phyloP scores from a whole-genome alignment of 2,797 vertebrate species.

The Taenioides sp. region DNA sequence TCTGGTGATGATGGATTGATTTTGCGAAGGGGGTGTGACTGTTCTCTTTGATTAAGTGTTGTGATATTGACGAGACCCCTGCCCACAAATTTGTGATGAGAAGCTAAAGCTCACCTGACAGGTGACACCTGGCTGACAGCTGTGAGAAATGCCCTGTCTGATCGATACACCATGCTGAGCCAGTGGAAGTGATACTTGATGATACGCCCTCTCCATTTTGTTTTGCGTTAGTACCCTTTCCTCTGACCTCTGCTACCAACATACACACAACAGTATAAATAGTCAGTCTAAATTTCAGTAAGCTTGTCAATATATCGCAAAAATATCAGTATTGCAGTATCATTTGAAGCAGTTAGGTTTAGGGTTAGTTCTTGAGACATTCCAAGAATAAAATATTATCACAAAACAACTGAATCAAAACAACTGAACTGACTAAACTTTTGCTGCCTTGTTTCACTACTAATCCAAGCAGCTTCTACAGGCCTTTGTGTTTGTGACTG shows the following conservation, averaged over 20 bases:
- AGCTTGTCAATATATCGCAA: too few relatives aligned
- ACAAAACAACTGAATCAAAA: too few relatives aligned
- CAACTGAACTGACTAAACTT: too few relatives aligned
- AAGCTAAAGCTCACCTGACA: slow-evolving; percentile 36
- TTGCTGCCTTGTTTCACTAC: too few relatives aligned
- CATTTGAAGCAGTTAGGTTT: too few relatives aligned
- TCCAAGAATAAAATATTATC: too few relatives aligned
- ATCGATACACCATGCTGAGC: slow-evolving; percentile 13
- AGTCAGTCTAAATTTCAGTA: too few relatives aligned
- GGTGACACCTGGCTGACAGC: slow-evolving; percentile 40
- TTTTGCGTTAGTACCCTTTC: neutral
- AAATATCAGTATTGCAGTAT: too few relatives aligned
- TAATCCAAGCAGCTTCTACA: neutral
- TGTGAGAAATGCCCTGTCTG: slow-evolving; percentile 30
- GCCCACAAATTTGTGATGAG: slow-evolving; percentile 26
- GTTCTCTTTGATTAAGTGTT: slow-evolving; percentile 36
- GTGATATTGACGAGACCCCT: slow-evolving; percentile 24
- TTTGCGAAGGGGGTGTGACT: slow-evolving; percentile 17
- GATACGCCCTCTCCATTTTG: neutral
- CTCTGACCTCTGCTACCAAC: neutral
- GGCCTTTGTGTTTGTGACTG: too few relatives aligned
- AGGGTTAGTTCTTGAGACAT: too few relatives aligned
- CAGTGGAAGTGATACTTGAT: slow-evolving; percentile 8
- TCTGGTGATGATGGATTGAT: slow-evolving; percentile 29
- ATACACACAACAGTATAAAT: neutral